A percentile compares a stretch with the other conserved stretches of the same genome.
phyloP scores from a whole-genome alignment of 2,797 vertebrate species.

The Petrocephalus sullivani region DNA sequence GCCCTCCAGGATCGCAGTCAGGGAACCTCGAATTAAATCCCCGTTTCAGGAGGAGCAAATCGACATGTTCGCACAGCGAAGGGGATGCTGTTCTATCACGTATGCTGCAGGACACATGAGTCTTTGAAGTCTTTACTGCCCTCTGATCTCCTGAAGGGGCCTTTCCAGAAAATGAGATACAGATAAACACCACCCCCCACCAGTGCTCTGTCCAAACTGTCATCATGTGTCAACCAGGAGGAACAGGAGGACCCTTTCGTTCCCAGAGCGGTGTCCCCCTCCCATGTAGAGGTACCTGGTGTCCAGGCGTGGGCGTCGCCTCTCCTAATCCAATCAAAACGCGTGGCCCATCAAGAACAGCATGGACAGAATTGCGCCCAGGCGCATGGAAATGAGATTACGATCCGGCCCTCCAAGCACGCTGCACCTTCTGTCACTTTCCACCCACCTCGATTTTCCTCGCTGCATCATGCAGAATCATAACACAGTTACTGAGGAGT shows the following conservation, averaged over 20 bases:
- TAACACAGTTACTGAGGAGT: conserved; percentile 67
- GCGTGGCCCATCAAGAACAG: conserved; percentile 44
- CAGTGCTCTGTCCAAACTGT: not conserved
- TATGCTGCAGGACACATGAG: not conserved
- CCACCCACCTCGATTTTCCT: conserved; percentile 21
- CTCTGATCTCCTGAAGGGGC: not conserved
- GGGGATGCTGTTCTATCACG: not conserved
- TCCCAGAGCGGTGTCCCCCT: not conserved
- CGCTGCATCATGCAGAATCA: conserved; percentile 55
- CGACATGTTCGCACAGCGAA: not conserved
- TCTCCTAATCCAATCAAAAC: conserved; percentile 58
- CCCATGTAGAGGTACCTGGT: not conserved
- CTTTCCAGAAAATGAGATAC: not conserved
- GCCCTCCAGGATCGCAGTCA: not conserved
- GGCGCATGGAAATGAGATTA: conserved; percentile 63
- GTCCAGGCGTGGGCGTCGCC: conserved; percentile 41
- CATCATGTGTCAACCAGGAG: not conserved
- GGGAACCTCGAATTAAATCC: not conserved
- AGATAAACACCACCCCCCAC: not conserved
- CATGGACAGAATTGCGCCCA: conserved; percentile 34
- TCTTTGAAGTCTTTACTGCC: no score
- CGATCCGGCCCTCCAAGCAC: conserved; percentile 43
- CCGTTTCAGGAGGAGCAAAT: not conserved
- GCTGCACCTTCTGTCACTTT: conserved; percentile 53
- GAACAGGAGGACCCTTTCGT: not conserved